These are phyloP conservation scores for Drosophila engyochracea DNA, from an alignment of 2,888 invertebrate species.

Conservation along the genomic window DNA sequence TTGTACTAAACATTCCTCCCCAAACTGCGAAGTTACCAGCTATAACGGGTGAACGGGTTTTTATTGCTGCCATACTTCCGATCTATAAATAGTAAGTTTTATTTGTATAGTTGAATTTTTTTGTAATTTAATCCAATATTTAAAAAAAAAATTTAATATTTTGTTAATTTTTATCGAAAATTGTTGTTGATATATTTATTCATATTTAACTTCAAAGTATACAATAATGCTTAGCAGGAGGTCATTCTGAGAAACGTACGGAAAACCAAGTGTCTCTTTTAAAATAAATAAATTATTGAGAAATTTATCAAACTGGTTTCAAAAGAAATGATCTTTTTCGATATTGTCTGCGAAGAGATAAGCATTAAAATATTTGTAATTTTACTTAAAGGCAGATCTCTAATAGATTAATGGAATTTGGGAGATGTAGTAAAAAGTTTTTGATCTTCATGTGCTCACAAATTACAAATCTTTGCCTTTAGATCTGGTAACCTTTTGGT, in stretches of 20 bases:
- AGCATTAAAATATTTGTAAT: background rate
- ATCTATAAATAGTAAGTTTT: conserved; percentile 84
- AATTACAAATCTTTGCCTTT: background rate
- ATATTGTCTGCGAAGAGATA: background rate
- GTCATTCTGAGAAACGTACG: background rate
- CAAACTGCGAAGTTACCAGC: conserved; percentile 99
- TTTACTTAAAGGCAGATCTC: background rate
- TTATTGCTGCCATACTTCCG: conserved; percentile 91
- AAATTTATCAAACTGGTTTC: background rate
- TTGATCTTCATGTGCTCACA: background rate
- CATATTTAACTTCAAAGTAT: background rate
- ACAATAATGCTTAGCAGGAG: background rate
- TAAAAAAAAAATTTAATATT: background rate
- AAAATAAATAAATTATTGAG: background rate
- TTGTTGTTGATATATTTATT: background rate
- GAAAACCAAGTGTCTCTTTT: background rate
- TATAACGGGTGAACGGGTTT: conserved; percentile 96
- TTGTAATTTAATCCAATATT: background rate
- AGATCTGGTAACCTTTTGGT: background rate
- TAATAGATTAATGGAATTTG: too few species aligned
- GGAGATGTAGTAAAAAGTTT: background rate
- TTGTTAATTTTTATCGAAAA: background rate
- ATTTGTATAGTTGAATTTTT: too few species aligned
- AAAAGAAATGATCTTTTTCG: background rate
- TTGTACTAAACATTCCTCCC: conserved; percentile 99